Evolutionary conservation across 1,140 invertebrate species (phyloP), one percentile per base, ranked within the genome.

Genomic region (Cryptotermes secundus): DNA sequence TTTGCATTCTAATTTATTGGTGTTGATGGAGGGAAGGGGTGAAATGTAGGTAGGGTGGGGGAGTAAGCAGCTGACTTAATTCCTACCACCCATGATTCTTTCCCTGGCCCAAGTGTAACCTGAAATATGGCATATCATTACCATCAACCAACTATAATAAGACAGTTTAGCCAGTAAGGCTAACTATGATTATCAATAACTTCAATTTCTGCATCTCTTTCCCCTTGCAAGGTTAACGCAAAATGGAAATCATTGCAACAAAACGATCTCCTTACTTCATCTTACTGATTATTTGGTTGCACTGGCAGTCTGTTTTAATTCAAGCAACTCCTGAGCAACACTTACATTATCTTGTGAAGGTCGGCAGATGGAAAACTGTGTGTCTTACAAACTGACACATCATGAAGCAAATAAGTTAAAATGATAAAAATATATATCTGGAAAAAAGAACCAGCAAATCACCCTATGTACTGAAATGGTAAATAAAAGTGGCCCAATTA

Each of bases 341-440:
- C 1, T 16, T 7, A 72, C 3, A 72, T n/a, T 72, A 72, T 72
- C 26, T 16, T 49, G 26, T 31, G n/a, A 31, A n/a, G 59, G 19
- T n/a, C 31, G 59, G 26, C 59, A 72, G 59, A 72, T 72, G 59
- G 59, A 72, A 72, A 31, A 72, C 0, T 72, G 59, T 31, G 59
- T 72, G 26, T 72, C 59, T 72, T 31, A 72, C 59, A 72, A 72
- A 31, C 14, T 72, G 59, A 72, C n/a, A 72, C 6, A 4, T 72
- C 59, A 72, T 72, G 59, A 72, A 72, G 59, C 59, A 72, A 72
- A 72, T 72, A 72, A n/a, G 59, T 72, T 31, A 72, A 72, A 72
- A 72, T 72, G 59, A 72, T 4, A 72, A 31, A n/a, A 72, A n/a
- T 31, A 72, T 31, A 49, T 49, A 19, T 4, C 7, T n/a, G 26